phyloP scores from a whole-genome alignment of 2,888 invertebrate genomes.

The Nomada hirtipes region DNA sequence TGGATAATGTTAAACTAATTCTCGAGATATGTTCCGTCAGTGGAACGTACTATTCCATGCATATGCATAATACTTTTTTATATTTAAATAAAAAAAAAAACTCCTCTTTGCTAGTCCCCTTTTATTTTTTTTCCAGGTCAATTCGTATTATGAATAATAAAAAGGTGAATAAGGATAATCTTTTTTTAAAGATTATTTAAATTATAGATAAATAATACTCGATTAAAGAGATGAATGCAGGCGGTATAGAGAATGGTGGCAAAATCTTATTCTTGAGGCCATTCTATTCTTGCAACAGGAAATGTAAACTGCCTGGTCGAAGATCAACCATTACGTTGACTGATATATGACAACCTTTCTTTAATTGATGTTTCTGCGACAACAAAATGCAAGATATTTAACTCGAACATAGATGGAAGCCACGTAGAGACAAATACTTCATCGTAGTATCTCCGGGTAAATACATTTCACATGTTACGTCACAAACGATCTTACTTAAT shows the following conservation, averaged over 20 bases:
- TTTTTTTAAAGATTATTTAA: background rate
- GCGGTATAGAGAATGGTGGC: background rate
- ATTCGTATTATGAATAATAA: no score
- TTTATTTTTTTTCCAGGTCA: no score
- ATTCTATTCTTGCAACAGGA: background rate
- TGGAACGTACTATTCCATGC: no score
- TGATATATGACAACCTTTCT: background rate
- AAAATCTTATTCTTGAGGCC: background rate
- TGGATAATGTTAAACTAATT: no score
- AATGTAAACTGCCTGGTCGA: background rate
- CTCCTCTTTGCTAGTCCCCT: no score
- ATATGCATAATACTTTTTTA: no score
- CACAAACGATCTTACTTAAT: conserved; percentile 27
- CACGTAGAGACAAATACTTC: conserved; percentile 3
- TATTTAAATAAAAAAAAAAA: no score
- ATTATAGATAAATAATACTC: background rate
- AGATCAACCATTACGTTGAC: background rate
- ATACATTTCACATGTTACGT: conserved; percentile 28
- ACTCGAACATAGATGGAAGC: background rate
- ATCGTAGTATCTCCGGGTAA: conserved; percentile 5
- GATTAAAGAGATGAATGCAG: background rate
- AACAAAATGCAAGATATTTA: background rate
- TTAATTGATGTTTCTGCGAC: background rate
- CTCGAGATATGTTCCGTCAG: no score
- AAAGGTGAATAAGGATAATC: no score